phyloP scores from a whole-genome alignment of 2,797 vertebrate genomes.

The Bradypus variegatus region DNA sequence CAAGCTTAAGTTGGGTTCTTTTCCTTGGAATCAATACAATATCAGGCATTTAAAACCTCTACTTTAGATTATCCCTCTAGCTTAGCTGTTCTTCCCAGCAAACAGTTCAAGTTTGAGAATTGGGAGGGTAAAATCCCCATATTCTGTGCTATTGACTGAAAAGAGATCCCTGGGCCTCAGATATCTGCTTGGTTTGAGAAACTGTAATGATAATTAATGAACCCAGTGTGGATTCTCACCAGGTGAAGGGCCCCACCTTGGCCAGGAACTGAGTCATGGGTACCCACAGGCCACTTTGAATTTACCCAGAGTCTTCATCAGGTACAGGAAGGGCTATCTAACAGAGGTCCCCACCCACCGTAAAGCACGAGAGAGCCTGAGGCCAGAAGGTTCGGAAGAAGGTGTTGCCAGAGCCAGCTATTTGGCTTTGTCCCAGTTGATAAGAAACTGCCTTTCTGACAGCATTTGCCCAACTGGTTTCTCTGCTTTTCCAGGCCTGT shows the following conservation, averaged over 20 bases:
- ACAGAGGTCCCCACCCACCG: neutral
- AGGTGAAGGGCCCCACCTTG: neutral
- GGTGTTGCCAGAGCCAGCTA: neutral
- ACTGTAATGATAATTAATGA: neutral
- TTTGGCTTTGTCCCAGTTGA: neutral
- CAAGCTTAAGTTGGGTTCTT: neutral
- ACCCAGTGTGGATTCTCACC: neutral
- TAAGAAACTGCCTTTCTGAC: neutral
- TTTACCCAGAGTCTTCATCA: neutral
- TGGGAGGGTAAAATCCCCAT: neutral
- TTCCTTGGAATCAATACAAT: conserved; percentile 7
- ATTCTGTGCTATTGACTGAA: neutral
- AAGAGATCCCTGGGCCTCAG: neutral
- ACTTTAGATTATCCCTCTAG: neutral
- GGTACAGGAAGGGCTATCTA: neutral
- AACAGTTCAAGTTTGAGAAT: conserved; percentile 33
- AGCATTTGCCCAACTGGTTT: neutral
- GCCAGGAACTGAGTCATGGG: neutral
- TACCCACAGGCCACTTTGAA: neutral
- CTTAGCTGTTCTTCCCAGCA: conserved; percentile 30
- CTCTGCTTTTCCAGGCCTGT: neutral
- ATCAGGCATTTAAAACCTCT: conserved; percentile 17
- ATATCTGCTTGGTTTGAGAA: neutral
- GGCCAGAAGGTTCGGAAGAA: neutral
- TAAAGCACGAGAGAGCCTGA: neutral